phyloP scores from a whole-genome alignment of 2,113 vertebrate genomes.

The Tenebrosternarchus preto region DNA sequence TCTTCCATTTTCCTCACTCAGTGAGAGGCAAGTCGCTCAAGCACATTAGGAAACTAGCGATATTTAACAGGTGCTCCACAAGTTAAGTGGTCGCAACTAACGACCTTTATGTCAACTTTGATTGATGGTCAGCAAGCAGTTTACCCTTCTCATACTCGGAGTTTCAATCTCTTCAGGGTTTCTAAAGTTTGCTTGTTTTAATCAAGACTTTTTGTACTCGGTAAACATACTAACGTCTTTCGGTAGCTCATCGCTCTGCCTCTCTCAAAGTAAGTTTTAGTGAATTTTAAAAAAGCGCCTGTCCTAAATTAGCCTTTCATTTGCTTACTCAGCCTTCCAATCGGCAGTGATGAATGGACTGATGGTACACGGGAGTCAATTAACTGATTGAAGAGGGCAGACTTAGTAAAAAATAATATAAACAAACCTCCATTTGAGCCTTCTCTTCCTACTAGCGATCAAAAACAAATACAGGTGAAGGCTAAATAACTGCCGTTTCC shows the following conservation, averaged over 20 bases:
- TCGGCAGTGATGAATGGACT: slow-evolving; percentile 66
- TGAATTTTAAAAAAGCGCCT: slow-evolving; percentile 14
- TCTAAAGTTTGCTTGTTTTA: slow-evolving; percentile 40
- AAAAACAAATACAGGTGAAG: slow-evolving; percentile 59
- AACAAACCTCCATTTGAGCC: slow-evolving; percentile 69
- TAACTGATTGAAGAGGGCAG: slow-evolving; percentile 65
- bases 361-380: slow-evolving; percentile 65
- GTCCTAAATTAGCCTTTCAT: slow-evolving; percentile 61
- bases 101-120: neutral
- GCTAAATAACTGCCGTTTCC: slow-evolving; percentile 28
- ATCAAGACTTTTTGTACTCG: slow-evolving; percentile 20
- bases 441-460: slow-evolving; percentile 61
- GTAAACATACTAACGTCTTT: slow-evolving; percentile 29
- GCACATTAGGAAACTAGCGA: slow-evolving; percentile 1
- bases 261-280: slow-evolving; percentile 16
- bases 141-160: neutral
- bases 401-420: slow-evolving; percentile 60
- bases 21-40: neutral
- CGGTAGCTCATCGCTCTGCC: slow-evolving; percentile 28
- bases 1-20: neutral
- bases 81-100: slow-evolving; percentile 11
- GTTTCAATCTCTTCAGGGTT: slow-evolving; percentile 13
- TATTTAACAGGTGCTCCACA: slow-evolving; percentile 20
- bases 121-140: neutral
- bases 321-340: slow-evolving; percentile 65